phyloP scores from a whole-genome alignment of 30 jellyfish, hydroid and myxozoan genomes.

The Aurelia sp. region DNA sequence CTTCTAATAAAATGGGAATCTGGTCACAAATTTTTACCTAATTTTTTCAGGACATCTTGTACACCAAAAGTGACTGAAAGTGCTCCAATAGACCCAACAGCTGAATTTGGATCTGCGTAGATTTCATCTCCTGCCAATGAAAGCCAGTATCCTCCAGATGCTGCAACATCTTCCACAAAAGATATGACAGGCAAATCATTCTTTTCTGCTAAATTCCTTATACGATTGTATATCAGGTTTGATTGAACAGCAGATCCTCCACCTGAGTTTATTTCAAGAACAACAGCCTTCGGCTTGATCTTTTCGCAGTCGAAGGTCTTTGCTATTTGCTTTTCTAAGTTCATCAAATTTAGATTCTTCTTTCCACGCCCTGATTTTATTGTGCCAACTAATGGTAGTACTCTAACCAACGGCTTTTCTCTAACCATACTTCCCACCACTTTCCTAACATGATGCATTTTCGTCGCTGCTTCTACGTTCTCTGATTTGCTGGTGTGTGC shows the following conservation, averaged over 20 bases:
- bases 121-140: constrained; percentile 93
- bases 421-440: constrained; percentile 10
- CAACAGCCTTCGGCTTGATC: constrained; percentile 81
- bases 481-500: background rate
- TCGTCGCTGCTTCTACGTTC: background rate
- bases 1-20: no score
- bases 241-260: constrained; percentile 96
- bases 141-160: constrained; percentile 95
- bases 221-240: constrained; percentile 64
- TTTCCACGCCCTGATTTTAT: constrained; percentile 51
- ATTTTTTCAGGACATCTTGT: constrained; percentile 56
- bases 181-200: constrained; percentile 73
- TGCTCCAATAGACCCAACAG: constrained; percentile 88
- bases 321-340: constrained; percentile 69
- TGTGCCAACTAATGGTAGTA: constrained; percentile 46
- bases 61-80: constrained; percentile 64
- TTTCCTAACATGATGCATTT: constrained; percentile 30
- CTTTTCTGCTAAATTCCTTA: constrained; percentile 56
- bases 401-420: constrained; percentile 67
- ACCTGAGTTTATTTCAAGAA: constrained; percentile 68
- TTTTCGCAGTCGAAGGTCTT: constrained; percentile 78
- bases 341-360: constrained; percentile 28
- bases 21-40: constrained; percentile 31
- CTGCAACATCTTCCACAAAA: constrained; percentile 75
- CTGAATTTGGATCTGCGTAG: constrained; percentile 73